These are phyloP conservation scores for Oplegnathus fasciatus DNA, from an alignment of 2,113 vertebrate genomes.

Conservation along the genomic window DNA sequence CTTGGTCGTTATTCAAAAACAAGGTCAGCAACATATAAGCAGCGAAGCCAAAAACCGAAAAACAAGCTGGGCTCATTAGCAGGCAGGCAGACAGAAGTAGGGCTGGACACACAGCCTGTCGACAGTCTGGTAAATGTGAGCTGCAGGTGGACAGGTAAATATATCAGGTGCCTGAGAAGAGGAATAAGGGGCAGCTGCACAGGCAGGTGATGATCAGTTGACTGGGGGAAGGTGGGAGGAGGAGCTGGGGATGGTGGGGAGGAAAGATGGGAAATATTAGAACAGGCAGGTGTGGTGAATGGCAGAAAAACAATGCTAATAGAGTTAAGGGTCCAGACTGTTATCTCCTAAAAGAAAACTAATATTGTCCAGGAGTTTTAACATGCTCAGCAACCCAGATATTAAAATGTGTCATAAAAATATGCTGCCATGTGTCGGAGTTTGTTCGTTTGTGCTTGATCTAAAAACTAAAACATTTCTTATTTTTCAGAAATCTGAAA, in stretches of 20 bases:
- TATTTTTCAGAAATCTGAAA: too few relatives aligned
- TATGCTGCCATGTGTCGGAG: neutral
- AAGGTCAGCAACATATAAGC: neutral
- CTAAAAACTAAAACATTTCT: too few relatives aligned
- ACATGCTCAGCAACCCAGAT: neutral
- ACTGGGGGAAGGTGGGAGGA: neutral
- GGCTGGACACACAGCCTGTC: neutral
- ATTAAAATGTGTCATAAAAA: neutral
- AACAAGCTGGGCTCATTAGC: neutral
- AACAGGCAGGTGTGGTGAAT: conserved; percentile 10
- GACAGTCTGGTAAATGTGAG: neutral
- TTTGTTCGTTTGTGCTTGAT: neutral
- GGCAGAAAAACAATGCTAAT: neutral
- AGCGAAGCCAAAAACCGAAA: neutral
- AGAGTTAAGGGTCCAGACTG: too few relatives aligned
- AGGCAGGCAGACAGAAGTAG: neutral
- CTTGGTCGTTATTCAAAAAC: neutral
- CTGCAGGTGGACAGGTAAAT: neutral
- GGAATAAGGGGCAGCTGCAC: neutral
- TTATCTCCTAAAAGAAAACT: too few relatives aligned
- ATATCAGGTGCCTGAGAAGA: neutral
- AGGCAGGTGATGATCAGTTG: neutral
- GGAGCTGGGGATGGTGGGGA: neutral
- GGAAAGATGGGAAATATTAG: conserved; percentile 1
- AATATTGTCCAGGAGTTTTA: neutral